Evolutionary conservation across 2,113 vertebrate species (phyloP), one percentile per base, ranked within the genome.

Genomic region (Apus apus): DNA sequence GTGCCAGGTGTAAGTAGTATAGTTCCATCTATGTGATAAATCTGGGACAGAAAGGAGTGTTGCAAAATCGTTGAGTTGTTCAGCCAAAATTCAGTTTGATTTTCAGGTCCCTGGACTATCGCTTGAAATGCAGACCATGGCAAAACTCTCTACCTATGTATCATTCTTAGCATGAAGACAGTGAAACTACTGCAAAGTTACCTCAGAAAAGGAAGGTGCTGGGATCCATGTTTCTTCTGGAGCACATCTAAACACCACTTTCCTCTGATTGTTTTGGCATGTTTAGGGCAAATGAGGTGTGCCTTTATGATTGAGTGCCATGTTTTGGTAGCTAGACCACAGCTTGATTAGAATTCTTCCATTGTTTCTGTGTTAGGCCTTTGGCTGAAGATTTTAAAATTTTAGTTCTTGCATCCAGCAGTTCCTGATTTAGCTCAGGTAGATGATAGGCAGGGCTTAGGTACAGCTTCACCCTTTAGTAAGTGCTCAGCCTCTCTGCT

Each of bases 201-300:
- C 25, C 30, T 76, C 40, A 70, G 34, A 57, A 72, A 21, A 8
- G 54, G 22, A 0, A 0, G 13, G 4, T 0, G 0, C 13, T 75
- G 40, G 15, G 64, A 89, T 65, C 45, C 17, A 46, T n/a, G 6
- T 78, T 89, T 92, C 45, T 82, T 60, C 57, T 75, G 74, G 45
- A 89, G 50, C 2, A 5, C 45, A 65, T 30, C 16, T 75, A 45
- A 82, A 54, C 50, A 27, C 11, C 30, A 46, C 26, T 76, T 87
- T 50, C 27, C 46, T 26, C n/a, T 2, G 0, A 38, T 43, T 14
- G 73, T 85, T 92, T 87, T 78, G 50, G 11, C 19, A 43, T 13
- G 21, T 62, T 67, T 57, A 53, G 65, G 45, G 27, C 23, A 93
- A 68, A 54, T 23, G 11, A 54, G 11, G 15, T 56, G 48, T 71